These are phyloP conservation scores for Drosophila chauvacae DNA, from an alignment of 1,140 invertebrate species.

Conservation along the genomic window DNA sequence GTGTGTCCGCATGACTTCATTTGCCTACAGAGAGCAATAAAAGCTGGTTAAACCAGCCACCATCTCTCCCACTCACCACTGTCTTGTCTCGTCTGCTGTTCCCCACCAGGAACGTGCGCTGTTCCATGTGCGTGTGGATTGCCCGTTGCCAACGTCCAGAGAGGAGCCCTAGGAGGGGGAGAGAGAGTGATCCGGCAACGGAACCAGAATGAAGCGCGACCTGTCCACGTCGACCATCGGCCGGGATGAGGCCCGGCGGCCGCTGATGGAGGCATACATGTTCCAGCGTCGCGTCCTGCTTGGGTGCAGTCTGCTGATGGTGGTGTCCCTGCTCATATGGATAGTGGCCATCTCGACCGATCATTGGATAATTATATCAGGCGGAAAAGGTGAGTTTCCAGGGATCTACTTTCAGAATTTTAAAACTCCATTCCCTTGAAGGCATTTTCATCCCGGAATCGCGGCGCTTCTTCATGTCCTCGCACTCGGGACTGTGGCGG, in stretches of 20 bases:
- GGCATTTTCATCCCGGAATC: conserved; percentile 87
- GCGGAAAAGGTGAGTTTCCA: conserved; percentile 81
- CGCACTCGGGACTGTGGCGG: conserved; percentile 89
- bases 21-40: conserved; percentile 29
- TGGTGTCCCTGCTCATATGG: conserved; percentile 89
- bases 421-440: conserved; percentile 62
- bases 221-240: conserved; percentile 87
- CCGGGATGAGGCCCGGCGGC: conserved; percentile 85
- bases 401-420: conserved; percentile 39
- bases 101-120: conserved; percentile 62
- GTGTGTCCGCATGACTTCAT: conserved; percentile 47
- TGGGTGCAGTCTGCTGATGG: conserved; percentile 88
- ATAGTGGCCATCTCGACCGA: conserved; percentile 90
- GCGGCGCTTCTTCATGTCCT: conserved; percentile 86
- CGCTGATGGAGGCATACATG: conserved; percentile 87
- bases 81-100: neutral
- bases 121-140: conserved; percentile 80
- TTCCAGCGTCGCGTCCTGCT: conserved; percentile 90
- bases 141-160: conserved; percentile 66
- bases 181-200: conserved; percentile 3
- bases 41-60: conserved; percentile 20
- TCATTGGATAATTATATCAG: conserved; percentile 89
- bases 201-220: conserved; percentile 72
- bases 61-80: neutral
- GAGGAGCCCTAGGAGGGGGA: conserved; percentile 50